phyloP scores from a whole-genome alignment of 2,113 vertebrate species.

The Tor tambroides region DNA sequence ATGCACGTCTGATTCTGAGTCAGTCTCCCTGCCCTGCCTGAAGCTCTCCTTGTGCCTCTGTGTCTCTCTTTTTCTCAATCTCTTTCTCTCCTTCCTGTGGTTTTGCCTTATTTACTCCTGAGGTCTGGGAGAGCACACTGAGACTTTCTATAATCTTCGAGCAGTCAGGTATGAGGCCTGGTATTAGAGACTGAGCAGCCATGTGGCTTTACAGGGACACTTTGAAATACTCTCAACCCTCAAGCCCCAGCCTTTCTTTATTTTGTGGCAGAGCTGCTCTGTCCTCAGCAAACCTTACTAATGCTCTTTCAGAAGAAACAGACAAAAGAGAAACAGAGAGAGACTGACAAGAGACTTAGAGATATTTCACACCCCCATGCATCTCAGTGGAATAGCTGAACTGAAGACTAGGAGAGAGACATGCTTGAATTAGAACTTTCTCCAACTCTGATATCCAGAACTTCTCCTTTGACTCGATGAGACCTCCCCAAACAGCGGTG shows the following conservation, averaged over 20 bases:
- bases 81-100: slow-evolving; percentile 39
- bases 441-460: slow-evolving; percentile 38
- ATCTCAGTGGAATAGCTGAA: slow-evolving; percentile 45
- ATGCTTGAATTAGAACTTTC: slow-evolving; percentile 50
- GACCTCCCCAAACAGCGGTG: slow-evolving; percentile 1
- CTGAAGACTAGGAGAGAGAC: slow-evolving; percentile 35
- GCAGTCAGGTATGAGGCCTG: slow-evolving; percentile 49
- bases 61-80: slow-evolving; percentile 8
- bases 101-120: slow-evolving; percentile 56
- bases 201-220: slow-evolving; percentile 64
- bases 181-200: slow-evolving; percentile 48
- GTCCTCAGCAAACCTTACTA: slow-evolving; percentile 53
- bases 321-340: slow-evolving; percentile 41
- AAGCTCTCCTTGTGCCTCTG: not conserved
- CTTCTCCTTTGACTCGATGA: slow-evolving; percentile 44
- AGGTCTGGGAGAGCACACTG: slow-evolving; percentile 45
- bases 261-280: slow-evolving; percentile 47
- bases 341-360: slow-evolving; percentile 54
- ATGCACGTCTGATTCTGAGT: slow-evolving; percentile 46
- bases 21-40: slow-evolving; percentile 60
- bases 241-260: slow-evolving; percentile 20
- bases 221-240: slow-evolving; percentile 61
- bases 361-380: slow-evolving; percentile 53
- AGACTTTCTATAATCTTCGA: slow-evolving; percentile 54
- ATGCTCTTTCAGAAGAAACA: slow-evolving; percentile 52